A percentile compares a stretch with the other conserved stretches of the same genome.
These are phyloP conservation scores for Megaceryle maxima DNA, from an alignment of 2,113 vertebrate genomes.

Conservation along the genomic window DNA sequence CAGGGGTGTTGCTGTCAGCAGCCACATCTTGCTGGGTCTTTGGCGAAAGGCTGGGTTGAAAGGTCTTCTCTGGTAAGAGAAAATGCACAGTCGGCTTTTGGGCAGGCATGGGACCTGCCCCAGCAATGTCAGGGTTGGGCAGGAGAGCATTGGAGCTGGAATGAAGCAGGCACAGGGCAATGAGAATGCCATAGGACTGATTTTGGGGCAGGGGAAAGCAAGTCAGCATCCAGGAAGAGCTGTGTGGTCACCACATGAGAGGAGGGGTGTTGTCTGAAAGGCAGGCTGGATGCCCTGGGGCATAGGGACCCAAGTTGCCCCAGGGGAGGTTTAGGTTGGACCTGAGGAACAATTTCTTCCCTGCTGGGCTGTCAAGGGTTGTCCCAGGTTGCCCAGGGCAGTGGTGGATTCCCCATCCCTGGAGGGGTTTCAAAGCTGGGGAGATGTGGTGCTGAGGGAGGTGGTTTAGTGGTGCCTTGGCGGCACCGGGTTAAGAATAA, in stretches of 20 bases:
- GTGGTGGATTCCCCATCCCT: not conserved
- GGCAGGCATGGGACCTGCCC: not conserved
- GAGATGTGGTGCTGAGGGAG: not conserved
- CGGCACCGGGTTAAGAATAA: not conserved
- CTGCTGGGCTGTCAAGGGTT: not conserved
- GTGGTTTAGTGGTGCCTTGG: not conserved
- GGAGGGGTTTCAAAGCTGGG: not conserved
- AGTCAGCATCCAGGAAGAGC: not conserved
- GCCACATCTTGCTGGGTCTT: not conserved
- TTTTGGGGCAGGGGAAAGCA: not conserved
- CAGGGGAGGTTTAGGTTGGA: not conserved
- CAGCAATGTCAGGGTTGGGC: accelerated
- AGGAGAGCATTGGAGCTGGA: not conserved
- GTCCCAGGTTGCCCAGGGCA: not conserved
- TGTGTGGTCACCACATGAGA: accelerated
- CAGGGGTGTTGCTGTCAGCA: slow-evolving; percentile 30
- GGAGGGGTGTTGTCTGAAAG: not conserved
- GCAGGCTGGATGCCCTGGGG: not conserved
- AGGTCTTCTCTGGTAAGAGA: not conserved
- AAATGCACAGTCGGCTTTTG: accelerated
- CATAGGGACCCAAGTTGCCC: not conserved
- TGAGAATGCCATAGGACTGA: not conserved
- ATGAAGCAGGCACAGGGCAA: not conserved
- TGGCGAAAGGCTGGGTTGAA: not conserved
- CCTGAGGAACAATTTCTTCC: not conserved